Evolutionary conservation across 2,888 invertebrate genomes (phyloP), one percentile per base, ranked within the genome.

Genomic region (Macaria liturata): DNA sequence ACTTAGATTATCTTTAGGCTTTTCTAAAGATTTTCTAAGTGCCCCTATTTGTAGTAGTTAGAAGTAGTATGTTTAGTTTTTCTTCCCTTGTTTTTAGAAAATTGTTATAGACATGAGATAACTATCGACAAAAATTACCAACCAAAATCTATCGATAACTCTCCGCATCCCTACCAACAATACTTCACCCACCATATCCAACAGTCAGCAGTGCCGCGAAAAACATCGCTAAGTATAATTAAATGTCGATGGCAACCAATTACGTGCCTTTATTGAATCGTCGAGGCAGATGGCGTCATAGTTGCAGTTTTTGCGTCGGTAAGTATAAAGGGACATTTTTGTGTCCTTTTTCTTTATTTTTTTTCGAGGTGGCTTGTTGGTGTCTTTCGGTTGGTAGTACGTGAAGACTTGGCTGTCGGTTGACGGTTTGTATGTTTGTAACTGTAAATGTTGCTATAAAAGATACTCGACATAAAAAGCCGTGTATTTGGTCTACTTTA

Each of bases 231-330:
- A 67, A 61, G 39, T 63, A 73, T 77, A 87, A 87, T 87, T 86
- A 88, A 87, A 85, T 82, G 76, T 72, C 83, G 78, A 82, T 81
- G 77, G 73, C 69, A 70, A 67, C 80, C 86, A 86, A 87, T 88
- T 87, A 87, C 70, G 73, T 68, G 65, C 74, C 78, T 82, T 83
- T 88, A 88, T 88, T 88, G 87, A 88, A 87, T 74, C 76, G 86
- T 88, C 74, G 71, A 65, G 81, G 58, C 53, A 49, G 58, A 46
- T 58, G 53, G 53, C 44, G 32, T 34, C 42, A 8, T 42, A 80
- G 77, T 83, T 76, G 75, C 79, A 4, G 51, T 72, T 80, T 84
- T 83, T 83, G 76, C 66, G 46, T 57, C 60, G 76, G 49, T 53
- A 31, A 6, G 20, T 6, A 49, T 49, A 57, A 57, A 57, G 52